Evolutionary conservation across 2,797 vertebrate species (phyloP), one percentile per base, ranked within the genome.

Genomic region (Sebastes minor): DNA sequence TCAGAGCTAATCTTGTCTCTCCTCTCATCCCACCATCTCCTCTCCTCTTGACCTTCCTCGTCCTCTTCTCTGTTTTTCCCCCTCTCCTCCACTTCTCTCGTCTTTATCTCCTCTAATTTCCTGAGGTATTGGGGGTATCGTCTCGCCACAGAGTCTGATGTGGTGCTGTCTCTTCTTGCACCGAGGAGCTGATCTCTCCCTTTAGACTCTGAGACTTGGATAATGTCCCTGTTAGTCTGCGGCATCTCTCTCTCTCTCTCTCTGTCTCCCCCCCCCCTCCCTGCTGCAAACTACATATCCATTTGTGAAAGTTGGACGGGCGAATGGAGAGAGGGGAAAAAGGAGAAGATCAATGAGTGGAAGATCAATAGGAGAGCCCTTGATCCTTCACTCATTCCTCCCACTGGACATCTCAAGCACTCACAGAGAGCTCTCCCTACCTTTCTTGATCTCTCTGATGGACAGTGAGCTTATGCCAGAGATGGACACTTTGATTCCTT

Each of bases 301-400:
- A 77, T 86, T 74, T 7, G 64, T 84, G 62, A 77, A 69, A 86
- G 84, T 52, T 74, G 65, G 76, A 86, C 33, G 20, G 57, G 68
- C 71, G 76, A 78, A 87, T 66, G 38, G 78, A 84, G 59, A 88
- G 38, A 77, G 71, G 62, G 88, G 67, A 71, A 73, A 46, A 73
- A 82, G 84, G 67, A 87, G 79, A 30, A 76, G 82, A 89, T 81
- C 80, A 82, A 81, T 88, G 81, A 88, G 74, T 42, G 77, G 73
- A 65, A 73, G 87, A 91, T 92, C 90, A 81, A 92, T 93, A 89
- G 77, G 61, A 90, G 86, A 90, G 87, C 81, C 84, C 87, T 89
- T 90, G 80, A 90, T 90, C 80, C 79, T 57, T 80, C 83, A 63
- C 66, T 90, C 82, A 84, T 86, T 70, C 55, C 76, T 87, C 80